These are phyloP conservation scores for Amiota mariae DNA, from an alignment of 2,888 invertebrate genomes.

Conservation along the genomic window DNA sequence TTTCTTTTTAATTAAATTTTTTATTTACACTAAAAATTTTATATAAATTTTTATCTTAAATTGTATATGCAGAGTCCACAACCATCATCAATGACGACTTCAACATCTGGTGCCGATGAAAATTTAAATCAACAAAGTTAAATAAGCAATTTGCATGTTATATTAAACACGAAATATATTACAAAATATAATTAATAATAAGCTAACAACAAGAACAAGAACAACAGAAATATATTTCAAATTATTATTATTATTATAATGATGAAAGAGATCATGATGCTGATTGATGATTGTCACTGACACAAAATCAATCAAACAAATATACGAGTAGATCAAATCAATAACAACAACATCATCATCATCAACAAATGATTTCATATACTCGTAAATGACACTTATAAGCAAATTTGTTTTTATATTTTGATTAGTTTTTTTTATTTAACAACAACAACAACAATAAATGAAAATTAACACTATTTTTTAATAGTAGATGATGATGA, in stretches of 20 bases:
- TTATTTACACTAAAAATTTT: constrained; percentile 49
- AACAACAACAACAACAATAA: too few species aligned
- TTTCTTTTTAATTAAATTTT: constrained; percentile 48
- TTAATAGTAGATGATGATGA: neutral
- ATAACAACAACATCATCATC: too few species aligned
- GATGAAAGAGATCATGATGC: constrained; percentile 32
- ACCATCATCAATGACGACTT: constrained; percentile 76
- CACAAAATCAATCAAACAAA: neutral
- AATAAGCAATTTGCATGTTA: constrained; percentile 57
- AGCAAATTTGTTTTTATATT: too few species aligned
- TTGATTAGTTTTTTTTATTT: too few species aligned
- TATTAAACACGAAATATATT: constrained; percentile 31
- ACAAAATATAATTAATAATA: constrained; percentile 30
- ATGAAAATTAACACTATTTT: too few species aligned
- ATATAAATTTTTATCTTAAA: constrained; percentile 56
- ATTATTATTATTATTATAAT: constrained; percentile 17
- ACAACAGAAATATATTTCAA: constrained; percentile 23
- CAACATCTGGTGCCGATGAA: constrained; percentile 81
- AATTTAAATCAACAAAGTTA: constrained; percentile 80
- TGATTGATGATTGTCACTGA: constrained; percentile 42
- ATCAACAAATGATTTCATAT: too few species aligned
- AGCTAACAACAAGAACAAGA: constrained; percentile 31
- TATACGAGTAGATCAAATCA: too few species aligned
- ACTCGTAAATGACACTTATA: too few species aligned
- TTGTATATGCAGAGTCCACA: constrained; percentile 79